Conservation (phyloP, 2,888 invertebrate genomes). For the Lasioglossum pauxillum region DNA sequence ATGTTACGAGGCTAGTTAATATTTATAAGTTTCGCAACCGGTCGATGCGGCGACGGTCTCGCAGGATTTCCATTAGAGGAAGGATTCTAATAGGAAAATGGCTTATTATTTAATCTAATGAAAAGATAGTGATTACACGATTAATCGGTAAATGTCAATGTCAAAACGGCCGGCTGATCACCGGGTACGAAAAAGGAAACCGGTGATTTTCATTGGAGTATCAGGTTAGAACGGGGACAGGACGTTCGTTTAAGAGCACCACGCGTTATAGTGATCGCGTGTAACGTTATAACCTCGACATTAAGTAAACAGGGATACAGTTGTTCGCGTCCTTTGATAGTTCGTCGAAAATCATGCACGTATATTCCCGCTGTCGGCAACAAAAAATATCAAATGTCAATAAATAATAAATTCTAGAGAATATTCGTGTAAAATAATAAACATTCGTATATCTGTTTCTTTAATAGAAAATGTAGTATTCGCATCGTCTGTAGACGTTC, state of each 20-base stretch:
- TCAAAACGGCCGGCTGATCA: constrained; percentile 34
- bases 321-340: background rate
- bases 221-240: constrained; percentile 36
- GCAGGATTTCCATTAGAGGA: background rate
- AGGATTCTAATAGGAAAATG: background rate
- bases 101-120: constrained; percentile 19
- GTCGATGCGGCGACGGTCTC: background rate
- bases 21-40: background rate
- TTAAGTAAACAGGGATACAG: background rate
- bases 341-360: background rate
- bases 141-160: constrained; percentile 47
- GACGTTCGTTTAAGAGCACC: constrained; percentile 2
- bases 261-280: background rate
- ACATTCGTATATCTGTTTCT: background rate
- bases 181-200: constrained; percentile 46
- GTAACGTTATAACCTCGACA: constrained; percentile 4
- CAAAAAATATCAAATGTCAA: background rate
- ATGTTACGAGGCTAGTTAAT: background rate
- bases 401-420: background rate
- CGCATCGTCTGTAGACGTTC: background rate
- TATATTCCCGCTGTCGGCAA: too few relatives aligned
- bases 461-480: background rate
- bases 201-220: constrained; percentile 39
- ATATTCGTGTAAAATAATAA: background rate
- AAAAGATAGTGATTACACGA: constrained; percentile 20